Conservation (phyloP, 2,113 vertebrate species). For the Fregetta grallaria region DNA sequence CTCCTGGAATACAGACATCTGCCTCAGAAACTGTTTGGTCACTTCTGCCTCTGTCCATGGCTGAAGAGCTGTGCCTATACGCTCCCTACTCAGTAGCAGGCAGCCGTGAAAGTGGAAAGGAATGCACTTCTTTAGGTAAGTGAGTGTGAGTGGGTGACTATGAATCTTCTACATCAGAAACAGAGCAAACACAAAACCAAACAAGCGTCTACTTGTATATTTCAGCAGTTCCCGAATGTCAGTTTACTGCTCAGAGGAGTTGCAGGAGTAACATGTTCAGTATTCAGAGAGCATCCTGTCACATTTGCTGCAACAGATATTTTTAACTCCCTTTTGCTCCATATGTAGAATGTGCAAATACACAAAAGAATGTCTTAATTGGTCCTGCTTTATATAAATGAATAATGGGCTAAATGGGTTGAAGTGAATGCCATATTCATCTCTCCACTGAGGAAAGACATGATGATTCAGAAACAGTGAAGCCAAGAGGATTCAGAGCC, state of each 20-base stretch:
- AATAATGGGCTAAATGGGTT: constrained; percentile 80
- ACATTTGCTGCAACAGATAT: constrained; percentile 70
- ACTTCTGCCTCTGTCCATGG: not conserved
- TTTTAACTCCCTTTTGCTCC: constrained; percentile 76
- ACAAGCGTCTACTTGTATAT: not conserved
- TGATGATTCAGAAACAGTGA: constrained; percentile 73
- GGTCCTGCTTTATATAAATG: constrained; percentile 77
- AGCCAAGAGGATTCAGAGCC: constrained; percentile 66
- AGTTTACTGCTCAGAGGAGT: not conserved
- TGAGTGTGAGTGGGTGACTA: not conserved
- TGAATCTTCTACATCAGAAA: not conserved
- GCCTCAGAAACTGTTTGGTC: not conserved
- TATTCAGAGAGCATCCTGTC: constrained; percentile 67
- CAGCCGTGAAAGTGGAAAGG: not conserved
- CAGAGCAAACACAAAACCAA: not conserved
- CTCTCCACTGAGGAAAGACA: constrained; percentile 74
- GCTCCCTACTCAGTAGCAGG: not conserved
- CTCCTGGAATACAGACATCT: not conserved
- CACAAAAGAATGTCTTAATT: constrained; percentile 79
- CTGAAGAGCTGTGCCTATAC: not conserved
- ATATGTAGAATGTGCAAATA: constrained; percentile 74
- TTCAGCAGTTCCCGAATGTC: not conserved
- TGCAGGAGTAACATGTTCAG: constrained; percentile 27
- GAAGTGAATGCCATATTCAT: constrained; percentile 79
- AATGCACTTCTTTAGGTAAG: not conserved